These are phyloP conservation scores for Scomber japonicus DNA, from an alignment of 2,113 vertebrate genomes.

Conservation along the genomic window DNA sequence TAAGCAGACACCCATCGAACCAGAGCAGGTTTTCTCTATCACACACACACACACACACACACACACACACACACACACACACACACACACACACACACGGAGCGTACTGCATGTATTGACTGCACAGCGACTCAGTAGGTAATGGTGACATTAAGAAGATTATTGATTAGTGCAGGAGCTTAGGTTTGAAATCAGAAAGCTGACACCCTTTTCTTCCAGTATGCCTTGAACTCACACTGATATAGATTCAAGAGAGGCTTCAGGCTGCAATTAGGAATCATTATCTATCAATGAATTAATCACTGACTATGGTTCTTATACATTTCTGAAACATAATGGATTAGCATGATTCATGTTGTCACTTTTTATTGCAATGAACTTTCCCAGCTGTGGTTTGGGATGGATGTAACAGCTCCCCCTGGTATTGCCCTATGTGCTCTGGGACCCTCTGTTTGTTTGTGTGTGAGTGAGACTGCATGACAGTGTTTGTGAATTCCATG, in stretches of 20 bases:
- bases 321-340: not conserved
- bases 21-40: too few relatives aligned
- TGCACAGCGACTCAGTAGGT: not conserved
- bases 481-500: slow-evolving; percentile 32
- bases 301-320: not conserved
- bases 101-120: slow-evolving; percentile 1
- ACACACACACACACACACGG: not conserved
- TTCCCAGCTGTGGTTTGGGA: slow-evolving; percentile 21
- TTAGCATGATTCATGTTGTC: too few relatives aligned
- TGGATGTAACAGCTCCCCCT: slow-evolving; percentile 30
- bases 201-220: slow-evolving; percentile 2
- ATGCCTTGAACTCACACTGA: not conserved
- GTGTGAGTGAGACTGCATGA: not conserved
- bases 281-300: not conserved
- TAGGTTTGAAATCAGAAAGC: slow-evolving; percentile 16
- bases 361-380: not conserved
- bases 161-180: slow-evolving; percentile 32
- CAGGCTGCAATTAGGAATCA: not conserved
- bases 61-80: not conserved
- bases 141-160: slow-evolving; percentile 21
- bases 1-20: slow-evolving; percentile 26
- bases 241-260: not conserved
- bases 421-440: slow-evolving; percentile 15
- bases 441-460: not conserved
- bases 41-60: not conserved